Conservation (phyloP, 1,140 invertebrate genomes). For the Drosophila pseudoobscura region DNA sequence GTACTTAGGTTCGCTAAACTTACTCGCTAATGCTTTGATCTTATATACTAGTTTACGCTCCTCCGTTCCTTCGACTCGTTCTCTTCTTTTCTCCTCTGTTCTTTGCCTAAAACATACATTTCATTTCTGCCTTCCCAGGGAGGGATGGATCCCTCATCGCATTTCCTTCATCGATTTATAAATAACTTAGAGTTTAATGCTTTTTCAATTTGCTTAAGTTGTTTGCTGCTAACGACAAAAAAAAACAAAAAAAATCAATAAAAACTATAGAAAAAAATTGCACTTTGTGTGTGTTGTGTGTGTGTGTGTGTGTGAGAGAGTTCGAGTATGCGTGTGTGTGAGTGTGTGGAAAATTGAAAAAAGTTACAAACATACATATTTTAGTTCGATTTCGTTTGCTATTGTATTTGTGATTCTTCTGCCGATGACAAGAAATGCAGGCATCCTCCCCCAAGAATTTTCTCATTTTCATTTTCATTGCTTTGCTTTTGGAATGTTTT, state of each 20-base stretch:
- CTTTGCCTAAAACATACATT: constrained; percentile 47
- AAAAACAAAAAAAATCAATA: constrained; percentile 53
- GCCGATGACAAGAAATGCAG: constrained; percentile 44
- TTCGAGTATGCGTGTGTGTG: constrained; percentile 19
- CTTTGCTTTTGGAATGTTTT: constrained; percentile 60
- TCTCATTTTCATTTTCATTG: constrained; percentile 15
- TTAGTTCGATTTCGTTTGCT: constrained; percentile 25
- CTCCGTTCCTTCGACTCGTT: constrained; percentile 29
- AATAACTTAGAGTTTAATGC: constrained; percentile 60
- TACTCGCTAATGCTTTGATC: constrained; percentile 71
- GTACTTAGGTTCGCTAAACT: constrained; percentile 65
- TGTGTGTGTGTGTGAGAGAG: constrained; percentile 25
- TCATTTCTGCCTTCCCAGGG: constrained; percentile 44
- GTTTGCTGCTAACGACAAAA: constrained; percentile 39
- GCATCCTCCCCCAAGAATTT: constrained; percentile 25
- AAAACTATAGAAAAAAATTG: constrained; percentile 60
- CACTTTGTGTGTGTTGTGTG: constrained; percentile 62
- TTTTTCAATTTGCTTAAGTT: constrained; percentile 61
- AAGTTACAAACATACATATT: constrained; percentile 26
- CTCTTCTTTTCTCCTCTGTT: constrained; percentile 17
- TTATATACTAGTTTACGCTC: constrained; percentile 62
- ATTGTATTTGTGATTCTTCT: constrained; percentile 63
- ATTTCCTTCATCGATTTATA: constrained; percentile 31
- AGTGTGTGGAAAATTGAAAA: constrained; percentile 20
- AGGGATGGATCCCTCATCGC: neutral